Base-by-base conservation (phyloP, 2,888 invertebrate species). In the Dryomyza anilis region DNA sequence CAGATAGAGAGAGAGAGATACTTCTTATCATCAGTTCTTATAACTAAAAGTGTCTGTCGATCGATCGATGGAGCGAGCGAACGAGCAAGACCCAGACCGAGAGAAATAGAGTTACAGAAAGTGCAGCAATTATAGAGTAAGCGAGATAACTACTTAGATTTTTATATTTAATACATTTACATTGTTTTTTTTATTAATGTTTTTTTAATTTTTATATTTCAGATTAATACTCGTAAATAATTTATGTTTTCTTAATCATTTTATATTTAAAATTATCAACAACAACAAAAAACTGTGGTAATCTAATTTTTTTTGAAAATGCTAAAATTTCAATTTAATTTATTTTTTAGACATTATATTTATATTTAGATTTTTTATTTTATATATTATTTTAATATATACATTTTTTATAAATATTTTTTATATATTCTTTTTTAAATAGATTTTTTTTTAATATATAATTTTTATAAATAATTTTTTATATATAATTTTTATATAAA, bases 341-440 rank as follows among this genome's bases (percentile, higher is more conserved):
- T n/a, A n/a, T n/a, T n/a, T n/a, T n/a, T n/a, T n/a, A n/a, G n/a
- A n/a, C n/a, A n/a, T n/a, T n/a, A n/a, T n/a, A n/a, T n/a, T n/a
- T n/a, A n/a, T n/a, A n/a, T n/a, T n/a, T n/a, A n/a, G n/a, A n/a
- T n/a, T n/a, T n/a, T n/a, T n/a, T n/a, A n/a, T n/a, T n/a, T n/a
- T n/a, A n/a, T n/a, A n/a, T n/a, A n/a, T n/a, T n/a, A n/a, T n/a
- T n/a, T n/a, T n/a, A n/a, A n/a, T n/a, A n/a, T n/a, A n/a, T n/a
- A n/a, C n/a, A n/a, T n/a, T n/a, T n/a, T n/a, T n/a, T 65, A 63
- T 68, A 69, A 16, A 16, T 57, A n/a, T 53, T 19, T 65, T 29
- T 62, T 53, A 53, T 63, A 63, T 52, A 30, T 30, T 36, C 63
- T 43, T 46, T 53, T 52, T 65, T 64, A 68, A 68, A 68, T 62